These are phyloP conservation scores for Phallusia fumigata DNA, from an alignment of 23 tunicate genomes.

Conservation along the genomic window DNA sequence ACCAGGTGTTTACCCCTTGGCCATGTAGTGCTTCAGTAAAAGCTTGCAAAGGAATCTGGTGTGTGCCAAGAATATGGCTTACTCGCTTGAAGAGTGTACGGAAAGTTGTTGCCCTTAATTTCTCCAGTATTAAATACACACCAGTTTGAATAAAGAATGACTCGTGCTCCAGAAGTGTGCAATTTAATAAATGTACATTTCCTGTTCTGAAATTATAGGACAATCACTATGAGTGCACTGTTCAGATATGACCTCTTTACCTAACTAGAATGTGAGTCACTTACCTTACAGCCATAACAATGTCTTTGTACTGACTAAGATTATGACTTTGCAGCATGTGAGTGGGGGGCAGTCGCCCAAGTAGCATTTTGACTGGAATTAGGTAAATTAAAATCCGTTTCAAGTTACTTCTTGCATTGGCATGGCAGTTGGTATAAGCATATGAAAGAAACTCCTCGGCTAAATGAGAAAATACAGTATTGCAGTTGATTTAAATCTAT, in stretches of 20 bases:
- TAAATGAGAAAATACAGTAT: not conserved
- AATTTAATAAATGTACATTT: constrained; percentile 58
- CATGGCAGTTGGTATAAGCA: constrained; percentile 85
- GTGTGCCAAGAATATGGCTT: constrained; percentile 53
- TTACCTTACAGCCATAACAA: constrained; percentile 78
- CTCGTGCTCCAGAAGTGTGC: constrained; percentile 67
- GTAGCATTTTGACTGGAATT: constrained; percentile 92
- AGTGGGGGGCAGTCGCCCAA: constrained; percentile 77
- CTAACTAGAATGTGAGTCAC: not conserved
- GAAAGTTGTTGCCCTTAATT: constrained; percentile 66
- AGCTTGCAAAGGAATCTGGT: constrained; percentile 84
- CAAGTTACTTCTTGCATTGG: constrained; percentile 51
- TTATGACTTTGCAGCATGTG: constrained; percentile 46
- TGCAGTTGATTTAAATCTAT: not conserved
- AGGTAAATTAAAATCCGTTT: constrained; percentile 67
- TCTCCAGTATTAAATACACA: constrained; percentile 83
- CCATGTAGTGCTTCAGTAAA: constrained; percentile 64
- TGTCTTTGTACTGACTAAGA: constrained; percentile 56
- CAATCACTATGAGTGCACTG: not conserved
- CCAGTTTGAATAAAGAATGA: constrained; percentile 87
- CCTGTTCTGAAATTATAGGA: constrained; percentile 58
- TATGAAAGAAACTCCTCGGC: constrained; percentile 87
- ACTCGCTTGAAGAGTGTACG: constrained; percentile 83
- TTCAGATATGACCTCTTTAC: too few species aligned
- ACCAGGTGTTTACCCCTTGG: constrained; percentile 68